Evolutionary conservation across 53 echinoderm and acorn worm genomes (phyloP), one percentile per base, ranked within the genome.

Genomic region (Apostichopus leukothele): DNA sequence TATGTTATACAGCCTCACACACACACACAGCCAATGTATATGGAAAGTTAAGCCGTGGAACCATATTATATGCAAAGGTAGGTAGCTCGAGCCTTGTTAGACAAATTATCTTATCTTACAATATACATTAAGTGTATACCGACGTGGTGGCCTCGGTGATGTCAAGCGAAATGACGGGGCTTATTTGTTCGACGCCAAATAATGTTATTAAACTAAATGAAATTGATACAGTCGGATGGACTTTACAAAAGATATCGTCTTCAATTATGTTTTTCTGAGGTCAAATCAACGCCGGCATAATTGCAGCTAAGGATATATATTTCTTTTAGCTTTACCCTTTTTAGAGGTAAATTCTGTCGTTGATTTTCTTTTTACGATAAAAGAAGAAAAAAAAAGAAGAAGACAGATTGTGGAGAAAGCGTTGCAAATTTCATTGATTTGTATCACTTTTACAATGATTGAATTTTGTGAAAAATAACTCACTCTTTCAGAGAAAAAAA

Each of bases 171-270:
- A 57, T 57, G 57, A 57, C 57, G 10, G 57, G 57, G 10, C 12
- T 77, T 18, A 77, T 77, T 77, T 77, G 77, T 77, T 77, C 7
- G 77, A 77, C 77, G 50, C 52, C 77, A 77, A 77, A 77, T 77
- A 50, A 77, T 51, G 77, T 77, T 51, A 77, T 77, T 77, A 77
- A 77, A 77, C 8, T 77, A 52, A 77, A 26, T 77, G 52, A 23
- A 51, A 77, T 77, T 77, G 77, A 77, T 77, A 77, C 52, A 51
- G 11, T 51, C 25, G 77, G 16, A 77, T 77, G 77, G 10, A 57
- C 57, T 57, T 57, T 57, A 57, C 7, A 51, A 77, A 51, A 51
- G 50, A 77, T 52, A 5, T 77, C 39, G 77, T 6, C 27, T 77
- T 77, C 39, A 39, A 77, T 77, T 51, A 77, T 51, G 7, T 77